phyloP scores from a whole-genome alignment of 2,888 invertebrate genomes.

The Pimpla rufipes region DNA sequence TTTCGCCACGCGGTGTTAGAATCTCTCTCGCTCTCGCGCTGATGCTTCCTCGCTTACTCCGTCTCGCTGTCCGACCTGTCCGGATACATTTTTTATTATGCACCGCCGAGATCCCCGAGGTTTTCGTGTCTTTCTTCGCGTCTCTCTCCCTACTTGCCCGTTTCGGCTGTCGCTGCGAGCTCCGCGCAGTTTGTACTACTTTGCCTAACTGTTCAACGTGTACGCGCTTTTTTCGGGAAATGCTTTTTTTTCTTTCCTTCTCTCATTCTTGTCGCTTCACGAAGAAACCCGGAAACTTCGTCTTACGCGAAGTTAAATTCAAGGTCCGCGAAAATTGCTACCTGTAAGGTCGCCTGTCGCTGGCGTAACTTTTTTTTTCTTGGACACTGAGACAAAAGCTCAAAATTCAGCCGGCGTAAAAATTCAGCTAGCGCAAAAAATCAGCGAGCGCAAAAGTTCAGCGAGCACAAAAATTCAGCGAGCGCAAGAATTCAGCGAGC shows the following conservation, averaged over 20 bases:
- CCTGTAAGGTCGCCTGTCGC: no score
- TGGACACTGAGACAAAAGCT: no score
- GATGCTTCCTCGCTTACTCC: slow-evolving; percentile 24
- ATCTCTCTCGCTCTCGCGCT: slow-evolving; percentile 50
- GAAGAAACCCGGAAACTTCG: neutral
- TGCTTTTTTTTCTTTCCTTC: neutral
- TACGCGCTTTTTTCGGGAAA: neutral
- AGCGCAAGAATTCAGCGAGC: no score
- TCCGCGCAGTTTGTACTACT: neutral
- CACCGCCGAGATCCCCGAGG: neutral
- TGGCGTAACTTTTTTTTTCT: no score
- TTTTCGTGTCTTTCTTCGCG: slow-evolving; percentile 12
- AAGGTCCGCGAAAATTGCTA: no score
- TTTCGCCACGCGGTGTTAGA: slow-evolving; percentile 54
- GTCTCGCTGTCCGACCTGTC: slow-evolving; percentile 33
- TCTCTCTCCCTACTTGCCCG: neutral
- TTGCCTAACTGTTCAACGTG: slow-evolving; percentile 17
- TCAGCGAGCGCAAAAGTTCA: no score
- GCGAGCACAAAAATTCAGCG: no score
- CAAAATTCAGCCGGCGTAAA: no score
- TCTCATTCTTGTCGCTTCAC: neutral
- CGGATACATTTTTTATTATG: slow-evolving; percentile 57
- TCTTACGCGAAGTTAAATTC: neutral
- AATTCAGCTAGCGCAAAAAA: no score
- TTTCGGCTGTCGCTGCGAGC: slow-evolving; percentile 14